phyloP scores from a whole-genome alignment of 2,113 vertebrate genomes.

The Capricornis sumatraensis region DNA sequence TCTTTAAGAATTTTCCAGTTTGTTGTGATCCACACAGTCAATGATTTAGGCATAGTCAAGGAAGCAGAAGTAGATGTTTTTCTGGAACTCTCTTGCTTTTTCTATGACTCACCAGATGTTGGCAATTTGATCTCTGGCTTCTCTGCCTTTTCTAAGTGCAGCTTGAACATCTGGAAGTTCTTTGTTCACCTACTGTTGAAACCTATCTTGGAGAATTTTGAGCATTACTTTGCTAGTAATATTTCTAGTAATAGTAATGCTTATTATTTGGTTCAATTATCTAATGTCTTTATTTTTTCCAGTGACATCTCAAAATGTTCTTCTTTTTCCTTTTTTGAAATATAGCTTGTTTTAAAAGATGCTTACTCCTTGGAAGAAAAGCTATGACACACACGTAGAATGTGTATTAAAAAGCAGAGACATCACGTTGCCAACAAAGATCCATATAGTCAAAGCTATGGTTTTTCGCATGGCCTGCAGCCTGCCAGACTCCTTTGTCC shows the following conservation, averaged over 20 bases:
- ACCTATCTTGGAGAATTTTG: neutral
- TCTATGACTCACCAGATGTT: neutral
- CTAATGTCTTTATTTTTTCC: neutral
- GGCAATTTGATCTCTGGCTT: neutral
- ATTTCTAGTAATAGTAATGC: neutral
- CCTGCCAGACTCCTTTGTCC: neutral
- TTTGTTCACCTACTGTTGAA: neutral
- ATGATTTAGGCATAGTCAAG: neutral
- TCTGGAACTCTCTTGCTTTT: neutral
- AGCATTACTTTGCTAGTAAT: neutral
- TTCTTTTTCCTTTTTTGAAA: neutral
- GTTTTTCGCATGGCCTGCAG: neutral
- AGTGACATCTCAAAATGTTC: neutral
- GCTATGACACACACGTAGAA: fast-evolving
- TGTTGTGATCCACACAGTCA: neutral
- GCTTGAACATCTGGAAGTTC: neutral
- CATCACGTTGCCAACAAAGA: neutral
- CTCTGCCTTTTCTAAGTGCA: neutral
- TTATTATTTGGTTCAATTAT: neutral
- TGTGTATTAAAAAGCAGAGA: neutral
- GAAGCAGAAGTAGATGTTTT: neutral
- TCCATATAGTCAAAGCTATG: neutral
- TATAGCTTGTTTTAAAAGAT: neutral
- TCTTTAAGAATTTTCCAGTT: neutral
- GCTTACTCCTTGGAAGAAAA: neutral